Conservation (phyloP, 2,888 invertebrate species). For the Tetanocera ferruginea region DNA sequence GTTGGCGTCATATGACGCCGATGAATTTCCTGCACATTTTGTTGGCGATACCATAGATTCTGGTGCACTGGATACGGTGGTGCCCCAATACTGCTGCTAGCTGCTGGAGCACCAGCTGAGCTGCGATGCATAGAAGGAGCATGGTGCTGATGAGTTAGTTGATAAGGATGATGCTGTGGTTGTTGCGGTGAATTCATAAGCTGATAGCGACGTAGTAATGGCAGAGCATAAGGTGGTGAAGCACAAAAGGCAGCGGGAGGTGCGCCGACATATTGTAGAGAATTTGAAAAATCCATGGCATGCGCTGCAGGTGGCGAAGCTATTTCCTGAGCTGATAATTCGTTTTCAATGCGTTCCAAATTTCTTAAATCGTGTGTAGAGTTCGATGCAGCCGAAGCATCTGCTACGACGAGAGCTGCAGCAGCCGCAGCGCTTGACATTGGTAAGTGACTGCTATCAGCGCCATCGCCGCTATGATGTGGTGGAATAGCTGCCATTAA, state of each 20-base stretch:
- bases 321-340: not conserved
- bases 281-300: conserved; percentile 59
- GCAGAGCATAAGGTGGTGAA: conserved; percentile 62
- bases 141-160: conserved; percentile 47
- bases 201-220: conserved; percentile 36
- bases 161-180: conserved; percentile 56
- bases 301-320: conserved; percentile 42
- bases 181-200: conserved; percentile 31
- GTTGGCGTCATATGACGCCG: conserved; percentile 71
- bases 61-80: conserved; percentile 83
- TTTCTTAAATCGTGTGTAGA: conserved; percentile 16
- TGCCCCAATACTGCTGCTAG: conserved; percentile 60
- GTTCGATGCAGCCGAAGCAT: conserved; percentile 43
- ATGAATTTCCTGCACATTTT: conserved; percentile 75
- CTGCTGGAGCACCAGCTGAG: conserved; percentile 46
- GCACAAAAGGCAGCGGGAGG: conserved; percentile 65
- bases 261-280: conserved; percentile 49
- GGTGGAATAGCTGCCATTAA: conserved; percentile 6
- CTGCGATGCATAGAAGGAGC: conserved; percentile 44
- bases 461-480: not conserved
- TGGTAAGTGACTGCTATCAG: not conserved
- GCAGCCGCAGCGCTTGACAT: conserved; percentile 40
- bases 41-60: conserved; percentile 81
- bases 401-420: conserved; percentile 44
- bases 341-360: conserved; percentile 6